phyloP scores from a whole-genome alignment of 2,113 vertebrate genomes.

The Cinclus mexicanus region DNA sequence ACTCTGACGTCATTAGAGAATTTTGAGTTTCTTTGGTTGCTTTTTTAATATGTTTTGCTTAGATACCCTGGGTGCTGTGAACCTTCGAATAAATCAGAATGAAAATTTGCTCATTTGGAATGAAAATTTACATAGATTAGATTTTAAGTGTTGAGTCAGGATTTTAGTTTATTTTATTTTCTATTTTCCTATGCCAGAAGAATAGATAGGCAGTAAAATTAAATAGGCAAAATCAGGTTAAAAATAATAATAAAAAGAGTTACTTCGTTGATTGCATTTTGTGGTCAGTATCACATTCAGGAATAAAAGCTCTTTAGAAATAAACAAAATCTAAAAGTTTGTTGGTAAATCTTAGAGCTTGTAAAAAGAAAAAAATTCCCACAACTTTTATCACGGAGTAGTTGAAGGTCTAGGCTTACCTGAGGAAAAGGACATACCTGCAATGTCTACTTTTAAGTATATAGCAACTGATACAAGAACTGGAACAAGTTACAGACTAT shows the following conservation, averaged over 20 bases:
- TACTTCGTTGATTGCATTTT: not conserved
- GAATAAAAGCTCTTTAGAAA: not conserved
- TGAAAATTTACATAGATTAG: not conserved
- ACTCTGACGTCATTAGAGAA: not conserved
- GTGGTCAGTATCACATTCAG: not conserved
- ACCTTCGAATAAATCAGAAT: not conserved
- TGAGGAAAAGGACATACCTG: not conserved
- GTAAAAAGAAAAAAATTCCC: not conserved
- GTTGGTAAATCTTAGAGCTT: not conserved
- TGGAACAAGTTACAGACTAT: not conserved
- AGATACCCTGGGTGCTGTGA: fast-evolving
- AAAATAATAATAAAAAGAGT: not conserved
- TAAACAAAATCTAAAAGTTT: not conserved
- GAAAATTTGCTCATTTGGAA: not conserved
- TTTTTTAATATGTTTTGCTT: not conserved
- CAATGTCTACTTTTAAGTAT: not conserved
- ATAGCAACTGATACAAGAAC: not conserved
- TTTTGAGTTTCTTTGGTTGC: not conserved
- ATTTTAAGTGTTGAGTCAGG: not conserved
- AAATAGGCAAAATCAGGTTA: not conserved
- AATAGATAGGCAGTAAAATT: not conserved
- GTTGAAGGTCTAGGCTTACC: not conserved
- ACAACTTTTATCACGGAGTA: not conserved
- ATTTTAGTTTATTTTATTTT: not conserved
- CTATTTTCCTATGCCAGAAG: not conserved